Base-by-base conservation (phyloP, 2,797 vertebrate species). In the Syngnathus rostellatus region DNA sequence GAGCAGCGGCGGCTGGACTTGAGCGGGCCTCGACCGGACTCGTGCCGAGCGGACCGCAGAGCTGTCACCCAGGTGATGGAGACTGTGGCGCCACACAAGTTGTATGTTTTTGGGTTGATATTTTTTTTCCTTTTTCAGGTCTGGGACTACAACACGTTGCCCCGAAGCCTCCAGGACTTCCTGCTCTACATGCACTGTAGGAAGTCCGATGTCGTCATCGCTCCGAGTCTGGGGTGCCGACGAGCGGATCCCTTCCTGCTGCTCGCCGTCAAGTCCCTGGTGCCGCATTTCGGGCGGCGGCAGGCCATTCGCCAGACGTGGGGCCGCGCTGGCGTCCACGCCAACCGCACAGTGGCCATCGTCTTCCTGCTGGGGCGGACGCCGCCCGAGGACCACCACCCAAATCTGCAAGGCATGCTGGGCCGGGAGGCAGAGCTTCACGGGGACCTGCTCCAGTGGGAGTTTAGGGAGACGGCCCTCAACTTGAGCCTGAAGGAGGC, bases 241-340 rank as follows among this genome's bases (percentile, higher is more conserved):
- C 76, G 86, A 11, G 9, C 21, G 4, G 85, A 87, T 3, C 95
- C 94, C 6, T 98, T 94, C 77, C 83, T 99, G 46, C 80, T 99
- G 71, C 83, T 98, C 68, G 96, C 87, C 0, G 89, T 98, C 63
- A 98, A 98, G 82, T 95, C 96, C 0, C 83, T 95, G 39, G 88
- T 84, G 14, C 90, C 93, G 0, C 95, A 98, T 75, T 98, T 98
- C n/a, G 95, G 95, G 65, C 91, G 94, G 43, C 91, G 96, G 48
- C 96, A 98, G 86, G 95, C 95, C 1, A 98, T 99, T 53, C 90
- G 96, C n/a, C 89, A 99, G 38, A 95, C 95, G 0, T 99, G 96
- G 96, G 96, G 96, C 5, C 89, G 75, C 31, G 91, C 92, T 0
- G 91, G 92, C 1, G 51, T 84, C 0, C 39, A 91, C 0, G 86